Percentiles rank a stretch among this genome's conserved stretches.
Evolutionary conservation across 2,888 invertebrate species (phyloP).

Genomic region (Meteorus colon): DNA sequence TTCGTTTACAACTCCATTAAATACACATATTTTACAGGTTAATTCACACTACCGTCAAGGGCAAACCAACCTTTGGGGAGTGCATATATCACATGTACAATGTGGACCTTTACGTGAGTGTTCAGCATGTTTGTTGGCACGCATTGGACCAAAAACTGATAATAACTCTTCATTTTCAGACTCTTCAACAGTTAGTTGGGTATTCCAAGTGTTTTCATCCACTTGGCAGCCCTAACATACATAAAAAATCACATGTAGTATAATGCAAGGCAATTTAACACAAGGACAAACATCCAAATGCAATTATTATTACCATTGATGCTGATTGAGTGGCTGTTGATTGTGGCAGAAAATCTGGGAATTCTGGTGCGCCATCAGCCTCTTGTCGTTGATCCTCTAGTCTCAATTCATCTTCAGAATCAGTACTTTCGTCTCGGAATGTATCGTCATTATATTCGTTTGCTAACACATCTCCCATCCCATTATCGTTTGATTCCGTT

Average conservation of each 20-base stretch:
- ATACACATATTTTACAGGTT: neutral
- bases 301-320: constrained; percentile 39
- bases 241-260: neutral
- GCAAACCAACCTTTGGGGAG: constrained; percentile 57
- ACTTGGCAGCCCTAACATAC: constrained; percentile 13
- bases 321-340: constrained; percentile 46
- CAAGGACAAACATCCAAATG: constrained; percentile 4
- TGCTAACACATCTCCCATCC: constrained; percentile 71
- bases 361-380: constrained; percentile 50
- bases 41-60: neutral
- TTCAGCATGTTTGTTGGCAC: constrained; percentile 7
- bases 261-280: neutral
- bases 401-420: constrained; percentile 49
- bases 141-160: constrained; percentile 30
- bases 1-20: neutral
- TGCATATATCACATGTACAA: constrained; percentile 65
- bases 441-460: constrained; percentile 62
- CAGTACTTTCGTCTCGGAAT: constrained; percentile 41
- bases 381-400: constrained; percentile 48
- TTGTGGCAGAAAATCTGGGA: constrained; percentile 50
- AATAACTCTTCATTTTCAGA: constrained; percentile 31
- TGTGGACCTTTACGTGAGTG: neutral
- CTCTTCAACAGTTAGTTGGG: neutral
- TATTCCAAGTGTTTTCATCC: constrained; percentile 1
- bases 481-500: constrained; percentile 60